Base-by-base conservation (phyloP, 2,888 invertebrate genomes). In the Eristalis arbustorum region DNA sequence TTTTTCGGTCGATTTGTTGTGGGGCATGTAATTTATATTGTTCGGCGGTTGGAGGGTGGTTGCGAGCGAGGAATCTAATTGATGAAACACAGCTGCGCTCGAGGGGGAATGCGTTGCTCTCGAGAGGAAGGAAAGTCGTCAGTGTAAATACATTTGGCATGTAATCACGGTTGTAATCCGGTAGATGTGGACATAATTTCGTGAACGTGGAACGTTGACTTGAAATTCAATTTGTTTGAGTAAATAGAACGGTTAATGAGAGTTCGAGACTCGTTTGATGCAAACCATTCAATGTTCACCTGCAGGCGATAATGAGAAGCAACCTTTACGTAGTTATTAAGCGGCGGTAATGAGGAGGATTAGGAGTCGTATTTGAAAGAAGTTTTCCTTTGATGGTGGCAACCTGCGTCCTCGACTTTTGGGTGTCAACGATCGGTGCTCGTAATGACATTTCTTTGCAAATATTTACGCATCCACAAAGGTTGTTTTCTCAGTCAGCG, bases 1-100 rank as follows among this genome's bases (percentile, higher is more conserved):
- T 75, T 64, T 83, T 72, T 71, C 83, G 87, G 78, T 83, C 83
- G 87, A 87, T 87, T 87, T 87, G 87, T 67, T 62, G 66, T 69
- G 63, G 59, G 79, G 78, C 71, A 74, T 82, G 57, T 74, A 78
- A 78, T 83, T 69, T 37, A 18, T 59, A 75, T 75, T 78, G 67
- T 87, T 78, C 68, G 63, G 49, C 49, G 82, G 68, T 82, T 61
- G n/a, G 82, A 62, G 82, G 78, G 87, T 78, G 87, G 72, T 81
- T 59, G 42, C 25, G 64, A 61, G 66, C 37, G 23, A 79, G 18
- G 59, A 56, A 69, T 64, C 25, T 63, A 72, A 81, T 49, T 67
- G 22, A 56, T 13, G 13, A 25, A 3, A 23, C 18, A 62, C 87
- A 87, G 82, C 87, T 87, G 87, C 42, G 62, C 78, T 49, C 59